These are phyloP conservation scores for Ephestia elutella DNA, from an alignment of 1,140 invertebrate genomes.

Conservation along the genomic window DNA sequence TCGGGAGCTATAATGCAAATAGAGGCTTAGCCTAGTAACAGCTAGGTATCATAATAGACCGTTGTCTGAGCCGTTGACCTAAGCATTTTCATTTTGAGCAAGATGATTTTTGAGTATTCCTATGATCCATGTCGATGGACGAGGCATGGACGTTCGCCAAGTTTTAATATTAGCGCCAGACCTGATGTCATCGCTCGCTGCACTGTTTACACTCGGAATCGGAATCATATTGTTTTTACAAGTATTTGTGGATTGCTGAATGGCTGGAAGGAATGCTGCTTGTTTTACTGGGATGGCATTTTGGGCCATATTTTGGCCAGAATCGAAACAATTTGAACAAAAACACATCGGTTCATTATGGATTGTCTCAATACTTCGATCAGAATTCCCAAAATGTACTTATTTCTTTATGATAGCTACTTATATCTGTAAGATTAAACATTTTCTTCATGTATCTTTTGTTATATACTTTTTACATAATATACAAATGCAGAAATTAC, in stretches of 20 bases:
- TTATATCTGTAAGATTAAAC: no score
- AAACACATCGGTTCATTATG: no score
- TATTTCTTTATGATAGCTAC: no score
- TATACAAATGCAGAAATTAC: no score
- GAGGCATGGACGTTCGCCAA: constrained; percentile 43
- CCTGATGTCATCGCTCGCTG: constrained; percentile 42
- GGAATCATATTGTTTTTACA: constrained; percentile 25
- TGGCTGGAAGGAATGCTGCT: not conserved
- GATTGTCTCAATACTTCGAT: no score
- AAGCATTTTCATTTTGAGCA: not conserved
- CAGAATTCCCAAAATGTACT: no score
- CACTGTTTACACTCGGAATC: constrained; percentile 41
- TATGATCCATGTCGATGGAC: constrained; percentile 35
- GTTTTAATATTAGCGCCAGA: constrained; percentile 50
- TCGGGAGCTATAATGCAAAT: no score
- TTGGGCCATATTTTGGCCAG: no score
- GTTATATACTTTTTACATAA: no score
- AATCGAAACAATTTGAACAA: no score
- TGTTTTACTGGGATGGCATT: not conserved
- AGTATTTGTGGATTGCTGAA: not conserved
- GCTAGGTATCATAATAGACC: not conserved
- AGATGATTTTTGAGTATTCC: not conserved
- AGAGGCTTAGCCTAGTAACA: no score
- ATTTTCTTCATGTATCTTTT: no score
- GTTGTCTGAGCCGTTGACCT: not conserved